Percentiles rank a stretch among this genome's conserved stretches.
phyloP scores from a whole-genome alignment of 2,888 invertebrate genomes.

The Hypolimnas misippus region DNA sequence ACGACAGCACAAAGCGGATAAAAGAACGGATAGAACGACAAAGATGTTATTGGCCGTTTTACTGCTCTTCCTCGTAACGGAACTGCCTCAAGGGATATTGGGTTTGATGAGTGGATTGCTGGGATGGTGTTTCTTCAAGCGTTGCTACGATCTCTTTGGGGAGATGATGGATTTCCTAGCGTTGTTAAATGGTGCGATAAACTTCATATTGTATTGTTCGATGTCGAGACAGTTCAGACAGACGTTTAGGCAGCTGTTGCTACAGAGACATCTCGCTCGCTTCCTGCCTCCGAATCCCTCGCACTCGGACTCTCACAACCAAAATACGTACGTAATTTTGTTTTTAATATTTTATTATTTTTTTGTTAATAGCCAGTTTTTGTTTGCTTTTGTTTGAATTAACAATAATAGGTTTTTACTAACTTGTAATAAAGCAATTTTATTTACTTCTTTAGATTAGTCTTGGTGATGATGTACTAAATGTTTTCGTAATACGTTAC shows the following conservation, averaged over 20 bases:
- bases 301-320: slow-evolving; percentile 86
- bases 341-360: not conserved
- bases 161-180: slow-evolving; percentile 96
- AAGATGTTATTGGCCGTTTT: slow-evolving; percentile 94
- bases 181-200: slow-evolving; percentile 95
- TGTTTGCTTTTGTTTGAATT: slow-evolving; percentile 11
- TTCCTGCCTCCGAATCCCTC: slow-evolving; percentile 84
- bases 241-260: slow-evolving; percentile 89
- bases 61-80: slow-evolving; percentile 93
- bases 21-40: slow-evolving; percentile 93
- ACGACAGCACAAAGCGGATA: slow-evolving; percentile 85
- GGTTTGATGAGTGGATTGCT: slow-evolving; percentile 88
- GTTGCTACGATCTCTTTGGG: slow-evolving; percentile 92
- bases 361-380: slow-evolving; percentile 8
- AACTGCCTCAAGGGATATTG: slow-evolving; percentile 92
- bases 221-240: slow-evolving; percentile 97
- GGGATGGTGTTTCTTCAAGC: slow-evolving; percentile 88
- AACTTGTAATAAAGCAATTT: not conserved
- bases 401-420: slow-evolving; percentile 1
- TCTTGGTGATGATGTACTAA: not conserved
- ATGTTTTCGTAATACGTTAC: no score
- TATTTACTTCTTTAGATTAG: not conserved
- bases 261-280: slow-evolving; percentile 85
- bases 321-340: slow-evolving; percentile 84
- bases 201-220: slow-evolving; percentile 96